phyloP scores from a whole-genome alignment of 2,888 invertebrate genomes.

The Liodrosophila aerea region DNA sequence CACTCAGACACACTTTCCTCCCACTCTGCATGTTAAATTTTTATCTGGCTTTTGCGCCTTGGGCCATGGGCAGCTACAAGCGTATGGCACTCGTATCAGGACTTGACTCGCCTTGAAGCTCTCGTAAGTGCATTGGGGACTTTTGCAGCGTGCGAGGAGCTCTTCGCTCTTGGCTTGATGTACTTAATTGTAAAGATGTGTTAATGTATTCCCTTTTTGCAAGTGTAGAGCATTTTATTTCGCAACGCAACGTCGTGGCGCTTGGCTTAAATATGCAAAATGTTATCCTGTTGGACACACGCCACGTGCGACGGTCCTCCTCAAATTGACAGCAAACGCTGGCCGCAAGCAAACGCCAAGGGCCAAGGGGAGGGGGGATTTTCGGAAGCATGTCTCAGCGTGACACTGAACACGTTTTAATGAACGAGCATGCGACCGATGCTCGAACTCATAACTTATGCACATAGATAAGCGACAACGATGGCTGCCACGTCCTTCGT shows the following conservation, averaged over 20 bases:
- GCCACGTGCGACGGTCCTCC: slow-evolving; percentile 41
- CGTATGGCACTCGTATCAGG: not conserved
- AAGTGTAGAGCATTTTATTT: slow-evolving; percentile 72
- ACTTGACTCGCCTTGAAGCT: slow-evolving; percentile 36
- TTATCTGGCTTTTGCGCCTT: slow-evolving; percentile 37
- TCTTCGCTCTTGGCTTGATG: slow-evolving; percentile 9
- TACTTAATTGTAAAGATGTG: slow-evolving; percentile 76
- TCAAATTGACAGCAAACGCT: slow-evolving; percentile 44
- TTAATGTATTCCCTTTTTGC: slow-evolving; percentile 75
- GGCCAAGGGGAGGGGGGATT: no score
- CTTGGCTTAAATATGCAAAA: slow-evolving; percentile 61
- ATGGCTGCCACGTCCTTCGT: slow-evolving; percentile 10
- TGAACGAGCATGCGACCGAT: slow-evolving; percentile 47
- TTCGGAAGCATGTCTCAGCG: slow-evolving; percentile 26
- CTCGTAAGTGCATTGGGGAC: slow-evolving; percentile 67
- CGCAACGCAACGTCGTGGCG: no score
- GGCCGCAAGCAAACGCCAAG: slow-evolving; percentile 17
- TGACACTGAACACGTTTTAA: slow-evolving; percentile 73
- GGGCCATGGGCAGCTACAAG: slow-evolving; percentile 14
- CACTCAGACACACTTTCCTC: not conserved
- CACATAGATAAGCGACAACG: slow-evolving; percentile 72
- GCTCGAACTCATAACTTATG: slow-evolving; percentile 69
- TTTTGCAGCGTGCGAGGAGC: slow-evolving; percentile 14
- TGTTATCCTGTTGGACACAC: slow-evolving; percentile 40
- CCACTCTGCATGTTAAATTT: slow-evolving; percentile 50